These are phyloP conservation scores for Himalopsyche anomala DNA, from an alignment of 2,888 invertebrate genomes.

Conservation along the genomic window DNA sequence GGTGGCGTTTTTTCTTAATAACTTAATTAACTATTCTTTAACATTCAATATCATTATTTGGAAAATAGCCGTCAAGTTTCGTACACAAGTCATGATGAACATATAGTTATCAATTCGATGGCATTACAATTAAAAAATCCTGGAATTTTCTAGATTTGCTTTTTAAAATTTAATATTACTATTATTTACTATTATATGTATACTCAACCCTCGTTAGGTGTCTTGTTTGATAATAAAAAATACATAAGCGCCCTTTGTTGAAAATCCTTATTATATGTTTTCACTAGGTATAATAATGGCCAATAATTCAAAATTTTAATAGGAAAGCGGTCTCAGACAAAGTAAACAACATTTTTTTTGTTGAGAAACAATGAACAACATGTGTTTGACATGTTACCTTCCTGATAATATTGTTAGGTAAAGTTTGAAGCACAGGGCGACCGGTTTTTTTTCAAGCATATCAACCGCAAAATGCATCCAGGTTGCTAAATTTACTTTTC, in stretches of 20 bases:
- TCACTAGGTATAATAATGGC: constrained; percentile 50
- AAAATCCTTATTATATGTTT: constrained; percentile 5
- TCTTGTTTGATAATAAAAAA: too few species aligned
- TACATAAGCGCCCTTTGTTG: background rate
- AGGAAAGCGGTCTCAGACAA: constrained; percentile 62
- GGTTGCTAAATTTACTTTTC: constrained; percentile 46
- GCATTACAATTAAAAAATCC: too few species aligned
- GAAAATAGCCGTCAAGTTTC: too few species aligned
- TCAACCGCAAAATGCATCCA: constrained; percentile 49
- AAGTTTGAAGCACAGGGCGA: constrained; percentile 41
- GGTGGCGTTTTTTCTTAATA: too few species aligned
- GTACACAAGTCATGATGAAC: too few species aligned
- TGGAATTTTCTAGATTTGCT: too few species aligned
- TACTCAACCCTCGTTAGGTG: too few species aligned
- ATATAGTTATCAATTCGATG: too few species aligned
- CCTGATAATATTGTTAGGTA: constrained; percentile 22
- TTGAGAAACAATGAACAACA: constrained; percentile 63
- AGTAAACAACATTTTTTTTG: constrained; percentile 59
- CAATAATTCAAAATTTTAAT: constrained; percentile 62
- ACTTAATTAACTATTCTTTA: too few species aligned
- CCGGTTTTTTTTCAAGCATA: constrained; percentile 56
- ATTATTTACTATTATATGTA: too few species aligned
- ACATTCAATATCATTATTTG: too few species aligned
- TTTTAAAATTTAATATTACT: too few species aligned
- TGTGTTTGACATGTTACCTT: constrained; percentile 65